Evolutionary conservation across 2,888 invertebrate species (phyloP).

Genomic region (Pristionchus japonicus): DNA sequence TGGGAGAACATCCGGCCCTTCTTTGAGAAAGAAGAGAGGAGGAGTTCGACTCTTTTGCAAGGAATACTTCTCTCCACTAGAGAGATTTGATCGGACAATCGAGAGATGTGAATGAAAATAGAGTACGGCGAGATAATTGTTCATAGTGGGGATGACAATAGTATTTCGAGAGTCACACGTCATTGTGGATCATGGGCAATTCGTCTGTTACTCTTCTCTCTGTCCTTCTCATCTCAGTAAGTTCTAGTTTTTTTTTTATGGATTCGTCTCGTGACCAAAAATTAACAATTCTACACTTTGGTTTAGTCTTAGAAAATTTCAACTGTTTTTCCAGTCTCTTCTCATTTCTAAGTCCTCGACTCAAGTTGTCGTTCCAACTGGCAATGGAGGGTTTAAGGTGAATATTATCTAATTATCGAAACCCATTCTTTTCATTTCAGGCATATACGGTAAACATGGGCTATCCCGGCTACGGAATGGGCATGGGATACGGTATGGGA

Average conservation of each 20-base stretch:
- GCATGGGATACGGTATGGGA: conserved; percentile 10
- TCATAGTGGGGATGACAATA: conserved; percentile 19
- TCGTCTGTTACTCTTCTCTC: not conserved
- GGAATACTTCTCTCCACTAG: not conserved
- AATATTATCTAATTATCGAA: not conserved
- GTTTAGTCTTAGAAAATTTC: not conserved
- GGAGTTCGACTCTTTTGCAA: too few species aligned
- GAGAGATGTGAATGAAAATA: not conserved
- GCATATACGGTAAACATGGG: conserved; percentile 22
- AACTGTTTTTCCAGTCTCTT: not conserved
- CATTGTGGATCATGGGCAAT: conserved; percentile 14
- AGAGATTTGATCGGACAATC: conserved; percentile 20
- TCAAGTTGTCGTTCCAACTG: conserved; percentile 45
- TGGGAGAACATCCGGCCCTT: not conserved
- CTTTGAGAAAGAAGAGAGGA: not conserved
- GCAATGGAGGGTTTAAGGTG: conserved; percentile 27
- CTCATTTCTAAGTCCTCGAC: not conserved
- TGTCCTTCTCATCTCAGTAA: not conserved
- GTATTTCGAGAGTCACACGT: conserved; percentile 36
- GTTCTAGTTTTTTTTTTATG: not conserved
- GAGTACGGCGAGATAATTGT: conserved; percentile 28
- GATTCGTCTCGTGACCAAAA: not conserved
- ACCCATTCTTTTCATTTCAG: not conserved
- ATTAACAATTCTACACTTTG: not conserved
- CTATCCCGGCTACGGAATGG: not conserved